A percentile compares a stretch with the other conserved stretches of the same genome.
Evolutionary conservation across 2,888 invertebrate genomes (phyloP).

Genomic region (Drosophila pullipes): DNA sequence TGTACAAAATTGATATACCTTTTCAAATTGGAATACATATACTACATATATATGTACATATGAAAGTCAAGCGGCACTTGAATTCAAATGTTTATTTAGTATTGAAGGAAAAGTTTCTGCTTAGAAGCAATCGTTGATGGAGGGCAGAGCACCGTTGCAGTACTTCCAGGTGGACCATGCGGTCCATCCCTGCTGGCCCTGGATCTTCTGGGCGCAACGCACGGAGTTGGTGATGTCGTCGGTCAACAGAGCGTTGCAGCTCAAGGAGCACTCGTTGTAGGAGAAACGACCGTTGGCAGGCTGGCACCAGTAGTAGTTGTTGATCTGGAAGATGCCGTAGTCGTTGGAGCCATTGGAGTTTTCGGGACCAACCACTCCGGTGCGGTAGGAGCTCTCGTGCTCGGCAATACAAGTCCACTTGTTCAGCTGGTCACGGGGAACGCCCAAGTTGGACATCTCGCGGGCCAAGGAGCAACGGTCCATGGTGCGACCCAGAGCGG

Average conservation of each 20-base stretch:
- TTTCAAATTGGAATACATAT: background rate
- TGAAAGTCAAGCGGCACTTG: background rate
- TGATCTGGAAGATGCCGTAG: slow-evolving; percentile 84
- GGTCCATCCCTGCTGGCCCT: slow-evolving; percentile 70
- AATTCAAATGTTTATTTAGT: background rate
- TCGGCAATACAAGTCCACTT: slow-evolving; percentile 74
- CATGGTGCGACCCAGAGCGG: slow-evolving; percentile 60
- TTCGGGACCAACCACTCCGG: slow-evolving; percentile 84
- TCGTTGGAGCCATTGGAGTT: slow-evolving; percentile 86
- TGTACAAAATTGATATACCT: background rate
- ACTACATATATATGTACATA: background rate
- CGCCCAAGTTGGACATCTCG: slow-evolving; percentile 71
- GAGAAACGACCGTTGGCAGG: slow-evolving; percentile 65
- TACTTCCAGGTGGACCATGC: slow-evolving; percentile 81
- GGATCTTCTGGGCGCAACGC: slow-evolving; percentile 73
- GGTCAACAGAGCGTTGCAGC: slow-evolving; percentile 73
- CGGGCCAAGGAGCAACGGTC: slow-evolving; percentile 70
- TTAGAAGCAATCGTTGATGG: slow-evolving; percentile 69
- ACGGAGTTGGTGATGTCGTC: slow-evolving; percentile 76
- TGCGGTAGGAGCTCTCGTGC: slow-evolving; percentile 81
- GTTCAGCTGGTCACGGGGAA: slow-evolving; percentile 62
- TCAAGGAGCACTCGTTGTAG: slow-evolving; percentile 71
- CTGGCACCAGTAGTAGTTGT: slow-evolving; percentile 82
- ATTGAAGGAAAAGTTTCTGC: background rate
- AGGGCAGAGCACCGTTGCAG: slow-evolving; percentile 68